Base-by-base conservation (phyloP, 2,797 vertebrate species). In the Clarias pachynema region DNA sequence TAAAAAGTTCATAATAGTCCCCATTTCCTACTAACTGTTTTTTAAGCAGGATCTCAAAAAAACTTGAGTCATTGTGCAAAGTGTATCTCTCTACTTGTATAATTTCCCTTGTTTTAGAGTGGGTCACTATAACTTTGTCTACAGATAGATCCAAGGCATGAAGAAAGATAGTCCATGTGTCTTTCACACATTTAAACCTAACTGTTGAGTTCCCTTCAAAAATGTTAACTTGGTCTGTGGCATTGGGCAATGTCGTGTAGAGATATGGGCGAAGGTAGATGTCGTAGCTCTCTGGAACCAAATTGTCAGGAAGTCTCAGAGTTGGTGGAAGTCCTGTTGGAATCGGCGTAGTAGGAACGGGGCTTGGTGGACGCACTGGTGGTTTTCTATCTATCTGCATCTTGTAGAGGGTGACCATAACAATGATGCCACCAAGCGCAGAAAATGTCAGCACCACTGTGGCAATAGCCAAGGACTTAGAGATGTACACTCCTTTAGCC, bases 371-470 rank as follows among this genome's bases (percentile, higher is more conserved):
- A 0, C 26, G 5, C 0, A 90, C 89, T 0, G 91, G 89, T 2
- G 86, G 83, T 1, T 91, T 5, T 2, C 29, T 15, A 49, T 86
- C 0, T 4, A 89, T 86, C 89, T 96, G 84, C 10, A 90, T 84
- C 0, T 93, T 34, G 0, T 96, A 98, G 0, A 97, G 44, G 7
- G 97, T 94, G 0, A 96, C 86, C 91, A 99, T 95, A 0, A 94
- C 91, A 0, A 97, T 31, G 63, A 97, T 94, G 84, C 95, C 95
- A 22, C 89, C 90, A 20, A 96, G 72, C 0, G 94, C 93, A 0
- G 91, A 94, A 62, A 93, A 0, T 0, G 92, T 95, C 79, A 99
- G 87, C 65, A 96, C 0, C 0, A 93, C 89, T 16, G 91, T 93
- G 80, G 90, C 81, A 0, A 91, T 29, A 81, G 94, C 97, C 20